Base-by-base conservation (phyloP, 92 coral and sea anemone genomes). In the Anthopleura xanthogrammica region DNA sequence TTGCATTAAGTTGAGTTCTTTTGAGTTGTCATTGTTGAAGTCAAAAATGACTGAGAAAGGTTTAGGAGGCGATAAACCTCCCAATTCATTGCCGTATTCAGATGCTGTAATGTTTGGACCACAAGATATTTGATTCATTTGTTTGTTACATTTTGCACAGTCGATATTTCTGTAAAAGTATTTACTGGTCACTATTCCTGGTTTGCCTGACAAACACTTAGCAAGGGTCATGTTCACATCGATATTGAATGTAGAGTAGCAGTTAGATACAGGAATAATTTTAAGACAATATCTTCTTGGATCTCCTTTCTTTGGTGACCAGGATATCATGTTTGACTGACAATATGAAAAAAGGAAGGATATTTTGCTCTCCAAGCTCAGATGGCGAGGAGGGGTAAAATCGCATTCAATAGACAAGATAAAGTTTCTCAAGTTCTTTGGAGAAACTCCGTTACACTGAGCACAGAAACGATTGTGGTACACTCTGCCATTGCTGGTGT, bases 391-490 rank as follows among this genome's bases (percentile, higher is more conserved):
- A 60, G 90, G 86, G 23, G 83, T 39, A 16, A 80, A 73, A 4
- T 20, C 72, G 75, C 89, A 76, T 2, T 72, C 22, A 12, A 81
- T 16, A 6, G 79, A 60, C 36, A 88, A 55, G 10, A 42, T 40
- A 75, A 77, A 79, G 5, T 65, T 12, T 3, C 11, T 50, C 16
- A 80, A 16, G 10, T 82, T 74, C 5, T 71, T 78, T 2, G 64
- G 14, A 57, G 65, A 20, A 16, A 78, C 79, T 68, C 83, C 88
- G 48, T 86, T 84, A 77, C 94, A 91, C 73, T 41, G 79, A 9
- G 94, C 90, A 76, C 92, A 91, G 60, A 82, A 86, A 41, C 88
- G 86, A 70, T 91, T 91, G 64, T 78, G 86, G 83, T 88, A 91
- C 43, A 81, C 89, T 81, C 23, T 83, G 36, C 88, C 88, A 75